A percentile compares a stretch with the other conserved stretches of the same genome.
Conservation (phyloP, 2,888 invertebrate species). For the Hypolimnas misippus region DNA sequence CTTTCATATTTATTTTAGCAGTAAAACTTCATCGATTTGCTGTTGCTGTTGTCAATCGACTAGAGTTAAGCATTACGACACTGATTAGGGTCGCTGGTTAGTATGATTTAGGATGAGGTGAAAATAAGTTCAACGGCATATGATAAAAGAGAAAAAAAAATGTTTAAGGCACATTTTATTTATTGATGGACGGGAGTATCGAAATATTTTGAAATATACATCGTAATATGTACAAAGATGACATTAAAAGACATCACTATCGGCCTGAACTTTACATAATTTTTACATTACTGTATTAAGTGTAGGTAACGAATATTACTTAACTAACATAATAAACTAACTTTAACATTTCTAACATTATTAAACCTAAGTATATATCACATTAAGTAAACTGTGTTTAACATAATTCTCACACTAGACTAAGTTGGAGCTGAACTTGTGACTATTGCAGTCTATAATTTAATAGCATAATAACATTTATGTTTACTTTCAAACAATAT, state of each 20-base stretch:
- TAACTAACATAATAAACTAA: neutral
- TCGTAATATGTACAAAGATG: conserved; percentile 43
- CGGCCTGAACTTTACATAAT: neutral
- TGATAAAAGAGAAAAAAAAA: too few species aligned
- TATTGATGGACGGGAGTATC: conserved; percentile 59
- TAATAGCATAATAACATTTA: neutral
- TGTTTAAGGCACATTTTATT: conserved; percentile 59
- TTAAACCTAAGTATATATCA: conserved; percentile 22
- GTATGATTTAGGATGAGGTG: conserved; percentile 43
- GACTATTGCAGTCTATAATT: neutral
- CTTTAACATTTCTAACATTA: conserved; percentile 3
- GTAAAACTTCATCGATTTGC: too few species aligned
- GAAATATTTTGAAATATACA: conserved; percentile 8
- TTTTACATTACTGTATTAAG: conserved; percentile 5
- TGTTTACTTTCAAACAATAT: neutral
- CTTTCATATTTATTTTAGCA: too few species aligned
- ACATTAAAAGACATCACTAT: conserved; percentile 6
- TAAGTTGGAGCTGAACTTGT: neutral
- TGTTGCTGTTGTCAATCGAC: too few species aligned
- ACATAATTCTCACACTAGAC: conserved; percentile 2
- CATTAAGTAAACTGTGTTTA: conserved; percentile 22
- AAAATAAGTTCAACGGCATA: too few species aligned
- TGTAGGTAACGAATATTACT: conserved; percentile 21
- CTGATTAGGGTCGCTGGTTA: too few species aligned
- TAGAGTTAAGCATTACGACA: too few species aligned